A percentile compares a stretch with the other conserved stretches of the same genome.
Evolutionary conservation across 1,140 invertebrate genomes (phyloP).

Genomic region (Zaprionus lachaisei): DNA sequence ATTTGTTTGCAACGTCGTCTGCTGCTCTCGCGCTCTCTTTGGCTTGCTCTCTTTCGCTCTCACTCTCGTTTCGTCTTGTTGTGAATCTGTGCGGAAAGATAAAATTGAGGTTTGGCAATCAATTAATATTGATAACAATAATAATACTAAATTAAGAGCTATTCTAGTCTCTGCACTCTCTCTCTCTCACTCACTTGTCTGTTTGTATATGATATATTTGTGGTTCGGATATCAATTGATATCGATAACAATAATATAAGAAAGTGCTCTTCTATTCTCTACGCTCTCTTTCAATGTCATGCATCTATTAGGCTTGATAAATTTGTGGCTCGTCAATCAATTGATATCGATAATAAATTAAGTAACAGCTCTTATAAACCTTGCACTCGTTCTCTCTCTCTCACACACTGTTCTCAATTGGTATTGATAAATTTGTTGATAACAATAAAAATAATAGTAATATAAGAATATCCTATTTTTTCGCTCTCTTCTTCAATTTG

Average conservation of each 20-base stretch:
- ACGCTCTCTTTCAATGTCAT: too few species aligned
- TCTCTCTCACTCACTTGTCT: too few species aligned
- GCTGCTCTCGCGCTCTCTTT: slow-evolving; percentile 7
- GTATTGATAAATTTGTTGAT: slow-evolving; percentile 38
- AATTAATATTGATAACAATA: slow-evolving; percentile 45
- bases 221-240: too few species aligned
- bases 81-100: slow-evolving; percentile 43
- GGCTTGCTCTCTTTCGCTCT: slow-evolving; percentile 14
- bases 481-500: slow-evolving; percentile 26
- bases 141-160: not conserved
- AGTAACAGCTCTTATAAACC: too few species aligned
- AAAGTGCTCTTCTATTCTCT: too few species aligned
- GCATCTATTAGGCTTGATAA: too few species aligned
- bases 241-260: too few species aligned
- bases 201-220: too few species aligned
- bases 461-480: slow-evolving; percentile 14
- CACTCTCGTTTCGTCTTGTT: slow-evolving; percentile 15
- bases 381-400: too few species aligned
- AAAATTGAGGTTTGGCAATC: slow-evolving; percentile 8
- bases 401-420: not conserved
- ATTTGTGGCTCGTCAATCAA: too few species aligned
- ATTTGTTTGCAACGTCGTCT: slow-evolving; percentile 36
- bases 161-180: too few species aligned
- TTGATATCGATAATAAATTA: too few species aligned
- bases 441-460: slow-evolving; percentile 37